Conservation (phyloP, 2,113 vertebrate genomes). For the Perognathus longimembris region DNA sequence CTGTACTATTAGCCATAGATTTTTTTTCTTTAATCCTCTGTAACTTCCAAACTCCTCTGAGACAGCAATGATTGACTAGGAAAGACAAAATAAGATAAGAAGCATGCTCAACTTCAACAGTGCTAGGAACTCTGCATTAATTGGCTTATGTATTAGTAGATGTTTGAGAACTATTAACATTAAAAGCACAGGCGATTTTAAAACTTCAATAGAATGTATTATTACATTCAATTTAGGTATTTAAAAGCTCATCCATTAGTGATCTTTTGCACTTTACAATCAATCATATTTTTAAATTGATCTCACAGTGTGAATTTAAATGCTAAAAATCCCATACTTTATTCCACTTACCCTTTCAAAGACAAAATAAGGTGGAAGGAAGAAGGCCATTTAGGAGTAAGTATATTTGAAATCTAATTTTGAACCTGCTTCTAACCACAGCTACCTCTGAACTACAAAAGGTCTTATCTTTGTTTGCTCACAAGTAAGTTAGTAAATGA, state of each 20-base stretch:
- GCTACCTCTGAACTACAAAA: not conserved
- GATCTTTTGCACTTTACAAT: slow-evolving; percentile 73
- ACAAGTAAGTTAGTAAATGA: not conserved
- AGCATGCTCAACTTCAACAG: not conserved
- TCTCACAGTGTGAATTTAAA: slow-evolving; percentile 42
- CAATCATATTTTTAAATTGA: slow-evolving; percentile 63
- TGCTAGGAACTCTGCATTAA: slow-evolving; percentile 17
- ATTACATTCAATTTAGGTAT: slow-evolving; percentile 65
- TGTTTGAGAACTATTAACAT: slow-evolving; percentile 66
- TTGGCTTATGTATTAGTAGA: slow-evolving; percentile 40
- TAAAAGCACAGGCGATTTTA: slow-evolving; percentile 60
- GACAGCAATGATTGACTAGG: not conserved
- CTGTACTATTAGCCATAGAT: not conserved
- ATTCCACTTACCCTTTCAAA: slow-evolving; percentile 54
- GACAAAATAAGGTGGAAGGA: not conserved
- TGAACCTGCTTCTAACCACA: not conserved
- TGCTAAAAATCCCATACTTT: not conserved
- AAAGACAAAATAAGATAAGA: not conserved
- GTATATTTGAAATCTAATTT: not conserved
- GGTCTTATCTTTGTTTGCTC: not conserved
- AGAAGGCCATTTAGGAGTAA: not conserved
- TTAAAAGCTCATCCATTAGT: slow-evolving; percentile 71
- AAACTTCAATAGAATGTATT: slow-evolving; percentile 63
- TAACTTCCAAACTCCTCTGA: not conserved
- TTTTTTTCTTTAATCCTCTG: not conserved